phyloP scores from a whole-genome alignment of 2,888 invertebrate species.

The Dolichopus griseipennis region DNA sequence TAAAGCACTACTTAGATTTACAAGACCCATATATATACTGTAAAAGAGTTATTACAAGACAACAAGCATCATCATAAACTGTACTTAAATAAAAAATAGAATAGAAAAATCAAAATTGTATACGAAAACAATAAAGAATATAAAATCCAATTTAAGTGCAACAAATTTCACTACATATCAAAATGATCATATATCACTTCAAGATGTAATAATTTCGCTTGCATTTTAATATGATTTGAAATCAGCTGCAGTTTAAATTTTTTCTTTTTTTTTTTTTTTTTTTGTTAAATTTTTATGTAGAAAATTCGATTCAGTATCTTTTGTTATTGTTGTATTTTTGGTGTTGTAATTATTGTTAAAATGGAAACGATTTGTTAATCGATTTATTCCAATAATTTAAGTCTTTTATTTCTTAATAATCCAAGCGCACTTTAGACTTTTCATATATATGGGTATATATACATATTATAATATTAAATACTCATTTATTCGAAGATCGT shows the following conservation, averaged over 20 bases:
- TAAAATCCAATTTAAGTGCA: not conserved
- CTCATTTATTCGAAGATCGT: not conserved
- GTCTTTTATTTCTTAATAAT: not conserved
- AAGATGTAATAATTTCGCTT: too few species aligned
- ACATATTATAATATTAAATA: not conserved
- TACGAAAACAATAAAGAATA: not conserved
- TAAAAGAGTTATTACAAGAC: too few species aligned
- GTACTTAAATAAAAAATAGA: too few species aligned
- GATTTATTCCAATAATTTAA: conserved; percentile 3
- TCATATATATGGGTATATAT: not conserved
- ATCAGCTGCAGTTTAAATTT: too few species aligned
- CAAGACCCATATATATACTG: too few species aligned
- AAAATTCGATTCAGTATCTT: not conserved
- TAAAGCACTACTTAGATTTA: too few species aligned
- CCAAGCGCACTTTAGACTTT: not conserved
- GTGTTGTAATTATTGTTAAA: too few species aligned
- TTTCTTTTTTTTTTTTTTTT: too few species aligned
- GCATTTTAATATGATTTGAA: too few species aligned
- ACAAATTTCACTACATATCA: not conserved
- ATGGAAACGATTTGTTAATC: not conserved
- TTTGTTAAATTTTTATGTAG: too few species aligned
- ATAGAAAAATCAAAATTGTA: too few species aligned
- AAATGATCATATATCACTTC: not conserved
- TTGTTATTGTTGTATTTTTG: not conserved
- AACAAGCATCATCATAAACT: too few species aligned